A percentile compares a stretch with the other conserved stretches of the same genome.
phyloP scores from a whole-genome alignment of 2,797 vertebrate genomes.

The Leptodactylus fallax region DNA sequence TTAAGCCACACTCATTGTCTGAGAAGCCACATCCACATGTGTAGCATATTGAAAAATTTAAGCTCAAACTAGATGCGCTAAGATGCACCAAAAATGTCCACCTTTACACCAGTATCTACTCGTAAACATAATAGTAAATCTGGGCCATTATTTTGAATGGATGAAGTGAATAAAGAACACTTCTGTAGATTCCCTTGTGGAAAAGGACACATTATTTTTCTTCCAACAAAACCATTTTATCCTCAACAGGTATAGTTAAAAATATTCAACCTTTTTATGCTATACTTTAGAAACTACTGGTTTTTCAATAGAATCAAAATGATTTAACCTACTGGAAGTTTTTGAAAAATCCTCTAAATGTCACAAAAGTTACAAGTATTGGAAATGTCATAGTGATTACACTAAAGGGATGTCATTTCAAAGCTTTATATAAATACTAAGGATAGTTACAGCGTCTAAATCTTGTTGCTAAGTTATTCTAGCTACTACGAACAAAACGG shows the following conservation, averaged over 20 bases:
- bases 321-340: neutral
- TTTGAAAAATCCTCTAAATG: constrained; percentile 1
- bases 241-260: neutral
- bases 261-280: neutral
- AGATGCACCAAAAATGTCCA: too few species aligned
- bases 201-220: too few species aligned
- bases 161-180: neutral
- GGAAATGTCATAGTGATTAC: neutral
- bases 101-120: too few species aligned
- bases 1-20: too few species aligned
- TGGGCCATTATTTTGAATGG: too few species aligned
- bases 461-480: neutral
- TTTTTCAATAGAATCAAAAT: neutral
- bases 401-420: neutral
- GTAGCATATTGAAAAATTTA: too few species aligned
- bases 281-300: neutral
- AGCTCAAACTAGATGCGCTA: too few species aligned
- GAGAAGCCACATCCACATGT: too few species aligned
- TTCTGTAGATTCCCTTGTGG: neutral
- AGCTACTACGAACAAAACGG: neutral
- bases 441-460: neutral
- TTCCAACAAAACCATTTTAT: neutral
- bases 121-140: too few species aligned
- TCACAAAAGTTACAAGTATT: neutral
- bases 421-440: neutral